phyloP scores from a whole-genome alignment of 2,888 invertebrate genomes.

The Gibbula magus region DNA sequence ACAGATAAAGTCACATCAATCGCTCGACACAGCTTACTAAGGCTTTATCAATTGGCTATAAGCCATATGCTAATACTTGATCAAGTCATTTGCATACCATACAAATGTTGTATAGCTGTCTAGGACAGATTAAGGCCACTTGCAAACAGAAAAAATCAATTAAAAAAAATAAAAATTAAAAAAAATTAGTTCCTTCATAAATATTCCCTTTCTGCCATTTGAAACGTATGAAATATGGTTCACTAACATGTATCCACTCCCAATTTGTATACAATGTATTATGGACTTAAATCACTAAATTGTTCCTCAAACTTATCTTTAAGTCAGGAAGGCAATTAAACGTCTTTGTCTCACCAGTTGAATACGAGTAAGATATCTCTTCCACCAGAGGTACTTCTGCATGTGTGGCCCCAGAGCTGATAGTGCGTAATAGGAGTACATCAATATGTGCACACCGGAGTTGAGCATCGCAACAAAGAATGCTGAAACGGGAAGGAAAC shows the following conservation, averaged over 20 bases:
- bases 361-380: conserved; percentile 61
- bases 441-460: conserved; percentile 62
- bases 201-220: too few relatives aligned
- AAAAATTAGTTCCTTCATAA: too few relatives aligned
- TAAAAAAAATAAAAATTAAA: too few relatives aligned
- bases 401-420: conserved; percentile 59
- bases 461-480: conserved; percentile 62
- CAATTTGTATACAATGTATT: too few relatives aligned
- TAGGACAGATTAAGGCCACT: too few relatives aligned
- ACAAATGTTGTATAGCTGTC: too few relatives aligned
- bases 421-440: conserved; percentile 66
- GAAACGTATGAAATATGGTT: too few relatives aligned
- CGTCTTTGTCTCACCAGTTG: conserved; percentile 53
- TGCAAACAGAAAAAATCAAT: too few relatives aligned
- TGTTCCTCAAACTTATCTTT: too few relatives aligned
- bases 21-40: neutral
- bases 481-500: conserved; percentile 40
- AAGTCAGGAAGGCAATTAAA: neutral
- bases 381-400: conserved; percentile 69
- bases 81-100: neutral
- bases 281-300: too few relatives aligned
- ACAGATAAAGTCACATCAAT: conserved; percentile 4
- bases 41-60: neutral
- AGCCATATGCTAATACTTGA: neutral
- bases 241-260: too few relatives aligned